Conservation (phyloP, 2,113 vertebrate genomes). For the Catharus bicknelli region DNA sequence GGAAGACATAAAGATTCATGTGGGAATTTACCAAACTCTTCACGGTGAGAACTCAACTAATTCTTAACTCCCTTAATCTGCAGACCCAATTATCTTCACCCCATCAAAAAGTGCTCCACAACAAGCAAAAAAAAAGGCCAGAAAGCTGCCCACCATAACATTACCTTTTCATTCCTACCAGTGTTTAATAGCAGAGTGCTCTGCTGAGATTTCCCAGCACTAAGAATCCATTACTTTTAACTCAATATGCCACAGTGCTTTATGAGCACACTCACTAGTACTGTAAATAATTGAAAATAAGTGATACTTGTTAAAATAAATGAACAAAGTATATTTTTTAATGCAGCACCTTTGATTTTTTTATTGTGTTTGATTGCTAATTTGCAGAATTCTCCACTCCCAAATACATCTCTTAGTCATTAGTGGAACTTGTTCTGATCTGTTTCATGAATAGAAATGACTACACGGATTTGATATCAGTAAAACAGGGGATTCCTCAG, state of each 20-base stretch:
- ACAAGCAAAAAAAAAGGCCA: conserved; percentile 10
- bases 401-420: conserved; percentile 49
- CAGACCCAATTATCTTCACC: conserved; percentile 26
- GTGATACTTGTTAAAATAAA: conserved; percentile 70
- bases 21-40: conserved; percentile 27
- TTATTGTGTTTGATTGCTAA: conserved; percentile 65
- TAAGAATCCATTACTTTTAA: conserved; percentile 63
- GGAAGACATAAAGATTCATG: background rate
- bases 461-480: background rate
- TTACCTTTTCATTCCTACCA: background rate
- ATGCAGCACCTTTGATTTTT: conserved; percentile 49
- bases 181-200: conserved; percentile 33
- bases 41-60: background rate
- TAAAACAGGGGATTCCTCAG: background rate
- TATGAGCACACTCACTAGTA: conserved; percentile 51
- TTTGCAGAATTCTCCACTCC: conserved; percentile 45
- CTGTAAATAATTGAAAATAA: conserved; percentile 73
- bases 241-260: conserved; percentile 42
- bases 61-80: conserved; percentile 25
- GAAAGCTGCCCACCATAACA: conserved; percentile 21
- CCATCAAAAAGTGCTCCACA: conserved; percentile 9
- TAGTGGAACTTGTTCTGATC: conserved; percentile 55
- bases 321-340: conserved; percentile 66
- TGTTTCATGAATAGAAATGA: conserved; percentile 51
- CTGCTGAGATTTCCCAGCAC: conserved; percentile 36